Conservation (phyloP, 2,797 vertebrate species). For the Buphagus erythrorhynchus region DNA sequence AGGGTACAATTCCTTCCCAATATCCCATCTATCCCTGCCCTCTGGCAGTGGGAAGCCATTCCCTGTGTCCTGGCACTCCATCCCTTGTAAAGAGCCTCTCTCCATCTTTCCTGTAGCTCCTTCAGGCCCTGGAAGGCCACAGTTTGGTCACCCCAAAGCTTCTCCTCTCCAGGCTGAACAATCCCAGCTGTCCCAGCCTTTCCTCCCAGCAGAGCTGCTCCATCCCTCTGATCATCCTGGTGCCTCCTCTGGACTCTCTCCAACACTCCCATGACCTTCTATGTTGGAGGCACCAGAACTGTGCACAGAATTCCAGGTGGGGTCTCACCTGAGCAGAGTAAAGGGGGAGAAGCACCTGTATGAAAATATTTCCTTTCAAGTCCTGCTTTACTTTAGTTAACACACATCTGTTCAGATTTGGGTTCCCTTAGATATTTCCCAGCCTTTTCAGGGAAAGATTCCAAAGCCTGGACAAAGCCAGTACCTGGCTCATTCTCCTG, state of each 20-base stretch:
- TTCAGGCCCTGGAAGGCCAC: not conserved
- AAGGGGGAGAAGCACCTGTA: not conserved
- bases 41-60: not conserved
- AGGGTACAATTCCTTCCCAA: not conserved
- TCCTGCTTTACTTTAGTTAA: not conserved
- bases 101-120: fast-evolving
- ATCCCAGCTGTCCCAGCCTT: not conserved
- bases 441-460: not conserved
- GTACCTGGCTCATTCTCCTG: not conserved
- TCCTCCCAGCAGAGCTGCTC: not conserved
- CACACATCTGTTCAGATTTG: not conserved
- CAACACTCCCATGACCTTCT: not conserved
- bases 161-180: not conserved
- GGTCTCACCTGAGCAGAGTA: not conserved
- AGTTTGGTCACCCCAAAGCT: fast-evolving
- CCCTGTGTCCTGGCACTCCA: fast-evolving
- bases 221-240: not conserved
- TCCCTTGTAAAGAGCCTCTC: too few relatives aligned
- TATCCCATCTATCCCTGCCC: not conserved
- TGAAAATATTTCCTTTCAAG: not conserved
- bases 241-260: not conserved
- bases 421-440: not conserved
- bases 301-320: not conserved
- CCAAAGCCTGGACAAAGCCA: not conserved
- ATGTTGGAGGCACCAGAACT: not conserved